These are phyloP conservation scores for Subacronicta megacephala DNA, from an alignment of 2,888 invertebrate species.

Conservation along the genomic window DNA sequence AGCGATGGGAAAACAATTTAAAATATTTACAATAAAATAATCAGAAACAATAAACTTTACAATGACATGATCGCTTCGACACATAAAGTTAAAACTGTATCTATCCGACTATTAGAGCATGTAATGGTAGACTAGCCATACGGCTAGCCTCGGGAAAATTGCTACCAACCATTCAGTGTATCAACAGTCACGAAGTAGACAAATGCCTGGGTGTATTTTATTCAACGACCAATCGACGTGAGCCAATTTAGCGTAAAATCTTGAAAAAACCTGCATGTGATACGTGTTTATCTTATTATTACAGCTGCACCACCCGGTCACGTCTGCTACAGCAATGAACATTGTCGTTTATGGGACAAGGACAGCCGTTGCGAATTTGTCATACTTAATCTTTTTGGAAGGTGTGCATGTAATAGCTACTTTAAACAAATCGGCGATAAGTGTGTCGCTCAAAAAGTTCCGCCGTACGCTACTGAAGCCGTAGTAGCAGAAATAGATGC, in stretches of 20 bases:
- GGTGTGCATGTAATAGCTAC: slow-evolving; percentile 94
- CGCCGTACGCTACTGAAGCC: slow-evolving; percentile 77
- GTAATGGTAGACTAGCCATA: slow-evolving; percentile 69
- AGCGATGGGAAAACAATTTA: slow-evolving; percentile 58
- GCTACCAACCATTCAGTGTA: slow-evolving; percentile 65
- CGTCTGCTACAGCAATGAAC: slow-evolving; percentile 96
- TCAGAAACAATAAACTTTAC: slow-evolving; percentile 18
- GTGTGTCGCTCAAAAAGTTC: slow-evolving; percentile 86
- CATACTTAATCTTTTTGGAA: slow-evolving; percentile 96
- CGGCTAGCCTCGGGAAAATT: slow-evolving; percentile 75
- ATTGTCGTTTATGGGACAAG: slow-evolving; percentile 95
- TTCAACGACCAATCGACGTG: slow-evolving; percentile 60
- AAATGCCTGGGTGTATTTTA: slow-evolving; percentile 61
- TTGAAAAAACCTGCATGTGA: slow-evolving; percentile 40
- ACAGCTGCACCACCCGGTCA: slow-evolving; percentile 95
- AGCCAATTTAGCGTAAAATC: slow-evolving; percentile 41
- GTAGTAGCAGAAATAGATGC: slow-evolving; percentile 80
- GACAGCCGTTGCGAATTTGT: slow-evolving; percentile 96
- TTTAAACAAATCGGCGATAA: slow-evolving; percentile 91
- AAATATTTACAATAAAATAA: slow-evolving; percentile 42
- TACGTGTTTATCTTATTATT: slow-evolving; percentile 56
- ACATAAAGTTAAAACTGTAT: slow-evolving; percentile 69
- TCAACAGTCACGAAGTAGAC: slow-evolving; percentile 60
- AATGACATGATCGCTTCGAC: slow-evolving; percentile 40
- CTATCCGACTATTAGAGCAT: slow-evolving; percentile 73